Percentiles rank a stretch among this genome's conserved stretches.
Conservation (phyloP, 2,888 invertebrate species). For the Synergus gifuensis region DNA sequence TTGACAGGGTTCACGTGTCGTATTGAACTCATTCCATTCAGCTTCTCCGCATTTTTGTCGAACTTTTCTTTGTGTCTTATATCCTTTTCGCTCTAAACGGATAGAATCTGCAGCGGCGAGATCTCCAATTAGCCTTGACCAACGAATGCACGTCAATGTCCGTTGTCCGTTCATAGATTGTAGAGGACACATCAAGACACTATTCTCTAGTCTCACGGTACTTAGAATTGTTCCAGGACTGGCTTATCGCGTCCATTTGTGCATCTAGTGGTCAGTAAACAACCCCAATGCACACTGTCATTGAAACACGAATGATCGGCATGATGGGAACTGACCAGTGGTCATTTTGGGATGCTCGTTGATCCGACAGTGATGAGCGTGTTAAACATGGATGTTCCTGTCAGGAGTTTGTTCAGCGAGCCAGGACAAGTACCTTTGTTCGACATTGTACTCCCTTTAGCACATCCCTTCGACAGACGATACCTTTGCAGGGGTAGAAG, state of each 20-base stretch:
- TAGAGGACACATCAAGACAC: neutral
- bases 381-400: constrained; percentile 52
- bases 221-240: constrained; percentile 69
- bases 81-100: too few relatives aligned
- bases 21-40: neutral
- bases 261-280: constrained; percentile 61
- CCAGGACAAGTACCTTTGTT: constrained; percentile 1
- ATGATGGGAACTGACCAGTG: constrained; percentile 68
- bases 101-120: neutral
- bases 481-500: neutral
- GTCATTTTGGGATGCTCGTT: constrained; percentile 67
- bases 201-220: constrained; percentile 62
- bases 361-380: constrained; percentile 54
- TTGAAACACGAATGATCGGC: constrained; percentile 44
- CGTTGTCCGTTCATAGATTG: neutral
- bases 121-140: constrained; percentile 52
- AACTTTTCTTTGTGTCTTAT: neutral
- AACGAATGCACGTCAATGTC: constrained; percentile 50
- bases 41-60: neutral
- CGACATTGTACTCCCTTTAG: neutral
- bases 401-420: constrained; percentile 4
- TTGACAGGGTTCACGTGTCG: too few relatives aligned
- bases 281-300: constrained; percentile 54
- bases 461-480: neutral
- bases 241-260: constrained; percentile 68